Conservation (phyloP, 2,113 vertebrate species). For the Nothocercus julius region DNA sequence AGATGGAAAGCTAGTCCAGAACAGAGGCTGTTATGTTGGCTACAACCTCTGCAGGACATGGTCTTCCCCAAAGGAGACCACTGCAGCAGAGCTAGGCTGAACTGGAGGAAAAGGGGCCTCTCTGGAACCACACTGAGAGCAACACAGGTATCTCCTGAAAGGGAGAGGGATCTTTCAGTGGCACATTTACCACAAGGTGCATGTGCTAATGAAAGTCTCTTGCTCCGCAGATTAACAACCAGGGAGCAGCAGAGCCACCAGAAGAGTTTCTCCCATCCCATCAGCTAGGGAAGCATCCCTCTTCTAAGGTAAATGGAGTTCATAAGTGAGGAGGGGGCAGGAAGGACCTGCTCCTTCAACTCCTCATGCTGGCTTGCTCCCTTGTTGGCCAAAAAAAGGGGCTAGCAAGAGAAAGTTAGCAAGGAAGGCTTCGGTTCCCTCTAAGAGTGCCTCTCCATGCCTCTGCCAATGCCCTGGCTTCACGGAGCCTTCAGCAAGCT, state of each 20-base stretch:
- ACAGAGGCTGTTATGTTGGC: neutral
- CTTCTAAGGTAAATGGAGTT: neutral
- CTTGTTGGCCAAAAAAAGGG: neutral
- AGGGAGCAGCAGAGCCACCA: neutral
- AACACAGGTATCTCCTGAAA: neutral
- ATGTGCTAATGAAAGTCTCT: neutral
- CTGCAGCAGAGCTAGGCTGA: neutral
- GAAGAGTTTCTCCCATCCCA: neutral
- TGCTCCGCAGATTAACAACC: neutral
- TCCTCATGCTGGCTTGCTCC: neutral
- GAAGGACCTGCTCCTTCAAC: neutral
- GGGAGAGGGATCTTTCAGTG: neutral
- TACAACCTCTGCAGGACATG: neutral
- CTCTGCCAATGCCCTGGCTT: slow-evolving; percentile 13
- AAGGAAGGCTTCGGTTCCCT: slow-evolving; percentile 4
- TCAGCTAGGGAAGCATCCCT: neutral
- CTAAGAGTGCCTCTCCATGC: neutral
- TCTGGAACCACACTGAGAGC: neutral
- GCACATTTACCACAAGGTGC: neutral
- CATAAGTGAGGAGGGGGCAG: neutral
- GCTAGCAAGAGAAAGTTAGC: neutral
- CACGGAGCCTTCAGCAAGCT: neutral
- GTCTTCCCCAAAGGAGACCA: neutral
- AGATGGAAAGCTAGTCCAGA: neutral
- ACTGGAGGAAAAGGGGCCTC: neutral